Conservation (phyloP, 1,140 invertebrate genomes). For the Tachypleus tridentatus region DNA sequence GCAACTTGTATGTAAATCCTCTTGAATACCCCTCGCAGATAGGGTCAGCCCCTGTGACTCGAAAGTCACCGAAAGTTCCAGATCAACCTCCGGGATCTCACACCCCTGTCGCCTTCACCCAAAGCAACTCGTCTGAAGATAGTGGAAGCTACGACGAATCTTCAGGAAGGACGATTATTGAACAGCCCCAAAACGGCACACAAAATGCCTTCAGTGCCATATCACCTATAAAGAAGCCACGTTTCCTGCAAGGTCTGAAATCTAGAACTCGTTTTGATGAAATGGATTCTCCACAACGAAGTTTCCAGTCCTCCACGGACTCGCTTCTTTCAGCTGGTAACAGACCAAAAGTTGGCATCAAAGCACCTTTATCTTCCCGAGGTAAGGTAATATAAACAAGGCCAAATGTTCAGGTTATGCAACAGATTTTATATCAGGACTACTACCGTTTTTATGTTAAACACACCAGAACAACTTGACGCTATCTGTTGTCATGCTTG, state of each 20-base stretch:
- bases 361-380: constrained; percentile 14
- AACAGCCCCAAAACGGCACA: constrained; percentile 10
- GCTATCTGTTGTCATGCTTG: no score
- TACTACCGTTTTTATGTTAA: no score
- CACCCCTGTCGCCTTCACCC: constrained; percentile 12
- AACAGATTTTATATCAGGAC: no score
- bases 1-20: constrained; percentile 86
- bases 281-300: constrained; percentile 30
- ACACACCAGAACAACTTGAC: no score
- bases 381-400: constrained; percentile 4
- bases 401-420: no score
- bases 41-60: constrained; percentile 62
- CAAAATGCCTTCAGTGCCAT: constrained; percentile 8
- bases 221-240: constrained; percentile 49
- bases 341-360: constrained; percentile 16
- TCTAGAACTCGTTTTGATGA: constrained; percentile 33
- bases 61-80: constrained; percentile 87
- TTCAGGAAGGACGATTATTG: constrained; percentile 13
- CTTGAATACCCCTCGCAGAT: constrained; percentile 47
- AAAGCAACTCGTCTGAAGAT: constrained; percentile 14
- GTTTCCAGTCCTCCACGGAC: constrained; percentile 32
- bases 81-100: constrained; percentile 80
- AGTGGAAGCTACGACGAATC: constrained; percentile 20
- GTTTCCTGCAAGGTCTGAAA: constrained; percentile 48
- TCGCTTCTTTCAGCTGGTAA: constrained; percentile 22